Percentiles rank a stretch among this genome's conserved stretches.
Evolutionary conservation across 2,113 vertebrate species (phyloP).

Genomic region (Heliornis fulica): DNA sequence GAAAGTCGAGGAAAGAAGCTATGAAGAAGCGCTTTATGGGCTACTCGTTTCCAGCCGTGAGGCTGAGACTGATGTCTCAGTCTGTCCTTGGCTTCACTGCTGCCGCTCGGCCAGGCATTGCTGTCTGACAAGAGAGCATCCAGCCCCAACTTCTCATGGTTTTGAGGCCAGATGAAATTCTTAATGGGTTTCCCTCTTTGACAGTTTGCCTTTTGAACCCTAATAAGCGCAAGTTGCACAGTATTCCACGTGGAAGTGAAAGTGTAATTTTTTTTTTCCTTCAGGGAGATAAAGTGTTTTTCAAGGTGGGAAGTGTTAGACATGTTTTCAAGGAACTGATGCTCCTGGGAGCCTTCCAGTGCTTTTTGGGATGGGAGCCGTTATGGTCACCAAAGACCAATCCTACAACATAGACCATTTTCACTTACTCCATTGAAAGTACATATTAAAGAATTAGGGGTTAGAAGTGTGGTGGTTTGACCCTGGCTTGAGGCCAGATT

Average conservation of each 20-base stretch:
- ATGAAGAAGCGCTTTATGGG: background rate
- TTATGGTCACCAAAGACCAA: background rate
- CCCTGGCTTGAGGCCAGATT: no score
- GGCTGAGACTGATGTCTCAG: background rate
- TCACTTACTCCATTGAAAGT: background rate
- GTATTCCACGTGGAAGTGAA: background rate
- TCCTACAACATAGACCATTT: background rate
- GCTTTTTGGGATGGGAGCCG: background rate
- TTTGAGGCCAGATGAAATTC: background rate
- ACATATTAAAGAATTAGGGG: background rate
- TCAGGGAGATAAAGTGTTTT: background rate
- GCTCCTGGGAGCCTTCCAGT: background rate
- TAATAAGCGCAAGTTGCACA: background rate
- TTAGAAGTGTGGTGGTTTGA: no score
- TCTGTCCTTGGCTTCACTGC: background rate
- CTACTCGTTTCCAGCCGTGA: rapidly evolving
- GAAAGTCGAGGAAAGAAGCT: no score
- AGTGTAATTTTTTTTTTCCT: background rate
- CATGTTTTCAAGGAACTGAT: background rate
- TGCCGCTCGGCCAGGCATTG: no score
- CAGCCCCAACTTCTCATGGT: background rate
- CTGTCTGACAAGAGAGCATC: background rate
- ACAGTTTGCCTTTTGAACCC: background rate
- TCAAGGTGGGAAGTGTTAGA: background rate
- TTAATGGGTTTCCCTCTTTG: rapidly evolving